These are phyloP conservation scores for Mareca penelope DNA, from an alignment of 2,797 vertebrate genomes.

Conservation along the genomic window DNA sequence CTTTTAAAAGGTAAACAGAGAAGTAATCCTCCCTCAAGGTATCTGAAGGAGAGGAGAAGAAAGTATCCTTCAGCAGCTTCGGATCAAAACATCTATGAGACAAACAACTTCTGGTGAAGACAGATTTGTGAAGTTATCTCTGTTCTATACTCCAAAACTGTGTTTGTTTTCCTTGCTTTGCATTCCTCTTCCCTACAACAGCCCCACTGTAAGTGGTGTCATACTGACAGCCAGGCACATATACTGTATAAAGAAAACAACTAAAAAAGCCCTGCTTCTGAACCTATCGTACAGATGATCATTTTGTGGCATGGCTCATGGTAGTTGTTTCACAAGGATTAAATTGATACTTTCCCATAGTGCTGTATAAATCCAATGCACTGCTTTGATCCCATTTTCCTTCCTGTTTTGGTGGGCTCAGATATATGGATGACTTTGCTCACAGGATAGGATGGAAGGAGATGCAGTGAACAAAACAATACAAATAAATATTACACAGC, in stretches of 20 bases:
- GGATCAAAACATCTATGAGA: not conserved
- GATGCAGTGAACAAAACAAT: not conserved
- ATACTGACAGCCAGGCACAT: not conserved
- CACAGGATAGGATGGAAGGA: not conserved
- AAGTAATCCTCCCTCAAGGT: not conserved
- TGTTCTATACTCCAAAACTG: not conserved
- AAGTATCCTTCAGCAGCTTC: not conserved
- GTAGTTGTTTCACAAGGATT: not conserved
- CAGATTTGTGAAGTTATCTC: not conserved
- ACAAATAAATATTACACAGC: not conserved
- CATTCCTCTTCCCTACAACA: not conserved
- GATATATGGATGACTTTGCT: not conserved
- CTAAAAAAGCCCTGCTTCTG: not conserved
- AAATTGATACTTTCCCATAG: not conserved
- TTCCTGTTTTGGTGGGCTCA: not conserved
- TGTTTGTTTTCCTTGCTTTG: not conserved
- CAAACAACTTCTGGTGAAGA: not conserved
- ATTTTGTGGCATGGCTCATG: rapidly evolving
- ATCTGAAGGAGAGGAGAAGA: not conserved
- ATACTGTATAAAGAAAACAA: not conserved
- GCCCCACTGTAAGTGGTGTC: not conserved
- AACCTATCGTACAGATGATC: not conserved
- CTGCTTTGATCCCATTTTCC: not conserved
- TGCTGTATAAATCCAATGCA: not conserved
- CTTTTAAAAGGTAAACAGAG: slow-evolving; percentile 1